phyloP scores from a whole-genome alignment of 2,797 vertebrate species.

The Scolopax rusticola region DNA sequence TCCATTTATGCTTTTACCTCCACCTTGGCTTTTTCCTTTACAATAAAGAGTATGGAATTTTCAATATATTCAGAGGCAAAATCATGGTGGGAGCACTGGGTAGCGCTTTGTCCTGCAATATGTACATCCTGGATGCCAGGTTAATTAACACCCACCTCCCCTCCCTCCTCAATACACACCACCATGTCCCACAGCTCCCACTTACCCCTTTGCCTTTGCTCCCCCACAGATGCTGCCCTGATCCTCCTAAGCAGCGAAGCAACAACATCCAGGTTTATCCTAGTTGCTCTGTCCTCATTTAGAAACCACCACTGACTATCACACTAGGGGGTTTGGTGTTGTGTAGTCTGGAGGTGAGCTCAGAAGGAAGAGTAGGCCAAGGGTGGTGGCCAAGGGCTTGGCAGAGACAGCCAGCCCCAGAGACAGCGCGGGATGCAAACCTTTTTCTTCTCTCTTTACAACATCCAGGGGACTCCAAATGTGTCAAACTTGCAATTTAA shows the following conservation, averaged over 20 bases:
- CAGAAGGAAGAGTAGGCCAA: not conserved
- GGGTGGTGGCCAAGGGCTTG: not conserved
- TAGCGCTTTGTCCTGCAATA: not conserved
- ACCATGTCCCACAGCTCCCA: fast-evolving
- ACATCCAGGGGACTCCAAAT: not conserved
- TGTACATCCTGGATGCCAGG: not conserved
- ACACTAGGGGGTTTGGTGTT: fast-evolving
- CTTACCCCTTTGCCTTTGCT: not conserved
- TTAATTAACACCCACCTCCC: not conserved
- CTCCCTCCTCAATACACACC: not conserved
- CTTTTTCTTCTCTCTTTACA: not conserved
- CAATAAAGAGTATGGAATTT: not conserved
- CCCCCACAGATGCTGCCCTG: fast-evolving
- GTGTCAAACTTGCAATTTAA: not conserved
- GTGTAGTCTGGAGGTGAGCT: not conserved
- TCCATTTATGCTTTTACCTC: not conserved
- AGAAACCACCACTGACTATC: not conserved
- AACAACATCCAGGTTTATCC: not conserved
- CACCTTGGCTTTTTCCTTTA: not conserved
- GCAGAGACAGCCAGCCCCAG: not conserved
- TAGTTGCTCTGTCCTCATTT: not conserved
- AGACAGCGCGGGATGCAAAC: too few species aligned
- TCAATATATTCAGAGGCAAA: not conserved
- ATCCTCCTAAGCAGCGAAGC: fast-evolving
- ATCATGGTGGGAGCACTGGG: not conserved